These are phyloP conservation scores for Actenoides lindsayi DNA, from an alignment of 2,113 vertebrate genomes.

Conservation along the genomic window DNA sequence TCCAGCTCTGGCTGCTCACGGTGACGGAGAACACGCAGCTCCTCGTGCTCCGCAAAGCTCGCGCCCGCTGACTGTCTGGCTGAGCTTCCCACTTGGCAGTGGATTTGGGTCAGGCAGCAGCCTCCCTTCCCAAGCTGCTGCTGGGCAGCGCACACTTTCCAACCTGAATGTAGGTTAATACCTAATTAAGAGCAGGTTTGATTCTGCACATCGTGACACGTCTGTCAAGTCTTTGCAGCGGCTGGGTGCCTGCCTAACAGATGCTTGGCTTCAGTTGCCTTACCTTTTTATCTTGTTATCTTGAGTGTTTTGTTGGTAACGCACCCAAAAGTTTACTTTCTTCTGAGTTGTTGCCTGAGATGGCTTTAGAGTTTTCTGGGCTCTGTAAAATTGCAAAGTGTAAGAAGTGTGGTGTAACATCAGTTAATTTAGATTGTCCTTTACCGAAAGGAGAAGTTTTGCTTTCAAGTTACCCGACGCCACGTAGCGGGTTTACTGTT, in stretches of 20 bases:
- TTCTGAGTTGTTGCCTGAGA: not conserved
- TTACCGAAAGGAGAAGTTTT: not conserved
- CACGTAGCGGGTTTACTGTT: not conserved
- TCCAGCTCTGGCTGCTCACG: not conserved
- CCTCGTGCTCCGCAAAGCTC: not conserved
- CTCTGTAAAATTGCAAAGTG: not conserved
- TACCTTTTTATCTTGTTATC: not conserved
- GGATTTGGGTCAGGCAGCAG: conserved; percentile 2
- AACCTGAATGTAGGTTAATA: conserved; percentile 3
- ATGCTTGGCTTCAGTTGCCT: not conserved
- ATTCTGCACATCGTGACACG: not conserved
- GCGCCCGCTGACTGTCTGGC: not conserved
- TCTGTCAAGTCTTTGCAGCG: not conserved
- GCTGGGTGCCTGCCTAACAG: not conserved
- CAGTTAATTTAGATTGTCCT: not conserved
- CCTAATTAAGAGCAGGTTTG: not conserved
- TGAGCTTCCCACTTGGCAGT: not conserved
- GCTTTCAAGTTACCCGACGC: not conserved
- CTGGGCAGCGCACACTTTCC: not conserved
- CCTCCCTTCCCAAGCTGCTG: not conserved
- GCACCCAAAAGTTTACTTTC: not conserved
- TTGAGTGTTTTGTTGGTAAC: not conserved
- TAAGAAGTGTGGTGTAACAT: not conserved
- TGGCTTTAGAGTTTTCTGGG: not conserved
- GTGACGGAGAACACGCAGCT: not conserved